phyloP scores from a whole-genome alignment of 2,888 invertebrate species.

The Drosophila emarginata region DNA sequence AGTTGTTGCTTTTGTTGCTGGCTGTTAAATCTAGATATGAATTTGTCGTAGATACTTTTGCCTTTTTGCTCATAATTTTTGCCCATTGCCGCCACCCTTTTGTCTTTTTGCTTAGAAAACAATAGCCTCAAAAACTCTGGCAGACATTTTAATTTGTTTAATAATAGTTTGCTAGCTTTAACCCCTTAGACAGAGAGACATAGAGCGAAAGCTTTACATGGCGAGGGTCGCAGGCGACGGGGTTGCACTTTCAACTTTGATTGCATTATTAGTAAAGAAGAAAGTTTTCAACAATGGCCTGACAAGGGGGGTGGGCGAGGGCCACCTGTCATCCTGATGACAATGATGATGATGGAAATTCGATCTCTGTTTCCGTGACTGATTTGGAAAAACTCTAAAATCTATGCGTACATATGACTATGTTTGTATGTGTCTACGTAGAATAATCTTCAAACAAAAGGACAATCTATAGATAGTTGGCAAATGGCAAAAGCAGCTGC shows the following conservation, averaged over 20 bases:
- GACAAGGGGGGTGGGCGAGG: slow-evolving; percentile 25
- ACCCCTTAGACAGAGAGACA: neutral
- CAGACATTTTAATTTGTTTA: slow-evolving; percentile 62
- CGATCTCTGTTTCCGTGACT: slow-evolving; percentile 13
- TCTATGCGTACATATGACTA: neutral
- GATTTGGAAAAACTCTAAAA: slow-evolving; percentile 10
- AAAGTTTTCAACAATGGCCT: slow-evolving; percentile 41
- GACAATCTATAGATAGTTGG: slow-evolving; percentile 11
- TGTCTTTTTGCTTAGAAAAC: slow-evolving; percentile 36
- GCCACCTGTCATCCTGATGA: slow-evolving; percentile 9
- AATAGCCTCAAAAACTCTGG: slow-evolving; percentile 50
- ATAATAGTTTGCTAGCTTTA: slow-evolving; percentile 33
- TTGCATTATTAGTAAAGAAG: slow-evolving; percentile 56
- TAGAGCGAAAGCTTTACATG: neutral
- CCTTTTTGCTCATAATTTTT: slow-evolving; percentile 54
- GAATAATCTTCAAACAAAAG: slow-evolving; percentile 40
- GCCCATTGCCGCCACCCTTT: slow-evolving; percentile 33
- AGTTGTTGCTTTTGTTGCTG: slow-evolving; percentile 40
- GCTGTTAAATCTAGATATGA: slow-evolving; percentile 16
- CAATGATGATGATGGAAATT: slow-evolving; percentile 13
- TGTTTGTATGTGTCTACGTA: neutral
- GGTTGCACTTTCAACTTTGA: slow-evolving; percentile 14
- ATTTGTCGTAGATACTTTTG: slow-evolving; percentile 17
- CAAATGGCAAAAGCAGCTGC: slow-evolving; percentile 35
- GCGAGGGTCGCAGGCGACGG: neutral